phyloP scores from a whole-genome alignment of 2,888 invertebrate genomes.

The Watsonalla binaria region DNA sequence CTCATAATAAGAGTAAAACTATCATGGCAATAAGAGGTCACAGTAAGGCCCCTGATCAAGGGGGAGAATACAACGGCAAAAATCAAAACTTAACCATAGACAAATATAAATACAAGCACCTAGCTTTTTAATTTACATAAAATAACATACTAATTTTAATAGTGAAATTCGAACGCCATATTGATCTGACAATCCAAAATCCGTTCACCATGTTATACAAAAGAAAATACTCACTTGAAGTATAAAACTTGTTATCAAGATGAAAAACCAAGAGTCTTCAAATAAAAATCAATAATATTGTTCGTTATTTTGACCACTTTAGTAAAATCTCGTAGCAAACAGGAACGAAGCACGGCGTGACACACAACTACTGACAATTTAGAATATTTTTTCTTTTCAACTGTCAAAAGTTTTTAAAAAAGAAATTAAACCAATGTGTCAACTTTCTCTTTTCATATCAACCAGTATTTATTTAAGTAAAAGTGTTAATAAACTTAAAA shows the following conservation, averaged over 20 bases:
- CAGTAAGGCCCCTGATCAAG: too few relatives aligned
- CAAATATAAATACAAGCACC: too few relatives aligned
- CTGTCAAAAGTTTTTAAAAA: constrained; percentile 15
- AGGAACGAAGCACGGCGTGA: constrained; percentile 24
- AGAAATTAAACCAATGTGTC: not conserved
- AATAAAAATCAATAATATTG: not conserved
- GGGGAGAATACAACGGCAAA: too few relatives aligned
- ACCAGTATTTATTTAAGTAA: not conserved
- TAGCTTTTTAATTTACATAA: too few relatives aligned
- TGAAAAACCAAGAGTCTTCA: not conserved
- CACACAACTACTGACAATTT: constrained; percentile 54
- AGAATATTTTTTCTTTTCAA: constrained; percentile 37
- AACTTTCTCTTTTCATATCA: constrained; percentile 1
- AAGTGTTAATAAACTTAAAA: not conserved
- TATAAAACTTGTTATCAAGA: not conserved
- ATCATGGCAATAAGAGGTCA: too few relatives aligned
- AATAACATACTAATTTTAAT: too few relatives aligned
- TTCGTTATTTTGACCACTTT: constrained; percentile 13
- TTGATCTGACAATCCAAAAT: not conserved
- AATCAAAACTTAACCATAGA: too few relatives aligned
- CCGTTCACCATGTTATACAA: not conserved
- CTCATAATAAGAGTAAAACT: too few relatives aligned
- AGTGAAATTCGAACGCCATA: not conserved
- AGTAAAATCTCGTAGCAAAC: constrained; percentile 39
- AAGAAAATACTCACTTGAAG: not conserved